These are phyloP conservation scores for Macaria liturata DNA, from an alignment of 2,888 invertebrate genomes.

Conservation along the genomic window DNA sequence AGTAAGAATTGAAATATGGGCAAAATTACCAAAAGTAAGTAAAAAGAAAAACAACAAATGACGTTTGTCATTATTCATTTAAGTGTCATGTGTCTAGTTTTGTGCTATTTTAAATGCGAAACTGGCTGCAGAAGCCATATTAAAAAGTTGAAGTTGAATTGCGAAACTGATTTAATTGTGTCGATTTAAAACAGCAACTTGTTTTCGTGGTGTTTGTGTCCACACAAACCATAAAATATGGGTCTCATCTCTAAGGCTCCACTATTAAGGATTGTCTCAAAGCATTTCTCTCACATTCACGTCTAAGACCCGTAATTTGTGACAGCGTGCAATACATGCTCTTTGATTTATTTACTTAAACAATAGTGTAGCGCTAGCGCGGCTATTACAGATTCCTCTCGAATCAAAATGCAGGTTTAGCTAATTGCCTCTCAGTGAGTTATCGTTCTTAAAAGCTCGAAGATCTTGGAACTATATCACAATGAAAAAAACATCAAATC, in stretches of 20 bases:
- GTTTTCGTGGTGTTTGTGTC: no score
- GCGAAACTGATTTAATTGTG: no score
- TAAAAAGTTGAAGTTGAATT: no score
- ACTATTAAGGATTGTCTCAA: constrained; percentile 74
- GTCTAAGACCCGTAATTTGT: constrained; percentile 70
- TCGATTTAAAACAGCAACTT: no score
- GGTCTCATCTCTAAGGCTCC: constrained; percentile 32
- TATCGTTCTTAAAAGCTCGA: constrained; percentile 30
- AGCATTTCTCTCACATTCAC: constrained; percentile 64
- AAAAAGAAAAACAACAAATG: no score
- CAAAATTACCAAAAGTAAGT: no score
- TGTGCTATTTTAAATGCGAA: no score
- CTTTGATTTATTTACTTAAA: constrained; percentile 76
- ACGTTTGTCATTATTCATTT: no score
- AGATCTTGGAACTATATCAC: constrained; percentile 12
- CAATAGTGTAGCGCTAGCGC: constrained; percentile 51
- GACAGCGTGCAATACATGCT: constrained; percentile 58
- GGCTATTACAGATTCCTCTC: constrained; percentile 62
- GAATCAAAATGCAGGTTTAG: constrained; percentile 42
- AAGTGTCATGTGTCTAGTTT: no score
- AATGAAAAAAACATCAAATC: neutral
- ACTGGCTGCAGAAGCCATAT: no score
- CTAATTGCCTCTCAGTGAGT: constrained; percentile 47
- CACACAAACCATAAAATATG: neutral
- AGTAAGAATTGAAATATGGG: no score